Evolutionary conservation across 2,888 invertebrate genomes (phyloP).

Genomic region (Pristionchus exspectatus): DNA sequence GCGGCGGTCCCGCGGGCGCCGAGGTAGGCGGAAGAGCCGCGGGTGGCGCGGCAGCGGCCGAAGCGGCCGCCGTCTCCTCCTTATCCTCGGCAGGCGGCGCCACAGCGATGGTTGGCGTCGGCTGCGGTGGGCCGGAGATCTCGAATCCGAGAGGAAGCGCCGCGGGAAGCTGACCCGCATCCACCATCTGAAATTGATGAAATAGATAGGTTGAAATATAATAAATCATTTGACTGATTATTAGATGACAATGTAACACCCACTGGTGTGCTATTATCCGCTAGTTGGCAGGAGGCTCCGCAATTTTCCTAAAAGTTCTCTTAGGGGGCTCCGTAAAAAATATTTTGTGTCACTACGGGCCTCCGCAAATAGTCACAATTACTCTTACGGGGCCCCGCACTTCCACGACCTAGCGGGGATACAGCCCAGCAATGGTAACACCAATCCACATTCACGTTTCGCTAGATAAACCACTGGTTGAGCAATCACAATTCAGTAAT

Average conservation of each 20-base stretch:
- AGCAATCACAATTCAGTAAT: too few relatives aligned
- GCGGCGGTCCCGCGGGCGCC: slow-evolving; percentile 10
- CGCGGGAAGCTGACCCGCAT: slow-evolving; percentile 66
- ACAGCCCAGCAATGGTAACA: too few relatives aligned
- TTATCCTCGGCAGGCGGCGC: slow-evolving; percentile 57
- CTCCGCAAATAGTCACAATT: too few relatives aligned
- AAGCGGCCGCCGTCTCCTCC: not conserved
- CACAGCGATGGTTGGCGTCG: slow-evolving; percentile 55
- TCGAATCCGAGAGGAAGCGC: slow-evolving; percentile 77
- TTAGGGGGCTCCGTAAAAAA: too few relatives aligned
- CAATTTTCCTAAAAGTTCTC: too few relatives aligned
- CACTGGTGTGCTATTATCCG: not conserved
- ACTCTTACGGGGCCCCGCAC: too few relatives aligned
- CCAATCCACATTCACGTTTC: not conserved
- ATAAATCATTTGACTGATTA: not conserved
- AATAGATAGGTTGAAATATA: not conserved
- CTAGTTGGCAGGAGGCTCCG: too few relatives aligned
- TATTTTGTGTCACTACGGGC: too few relatives aligned
- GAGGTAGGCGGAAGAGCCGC: slow-evolving; percentile 50
- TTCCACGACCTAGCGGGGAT: too few relatives aligned
- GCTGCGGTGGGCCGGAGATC: slow-evolving; percentile 73
- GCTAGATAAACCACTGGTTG: not conserved
- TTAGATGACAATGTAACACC: not conserved
- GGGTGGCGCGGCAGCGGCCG: slow-evolving; percentile 54
- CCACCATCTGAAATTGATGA: slow-evolving; percentile 37